Conservation (phyloP, 2,113 vertebrate species). For the Caloenas nicobarica region DNA sequence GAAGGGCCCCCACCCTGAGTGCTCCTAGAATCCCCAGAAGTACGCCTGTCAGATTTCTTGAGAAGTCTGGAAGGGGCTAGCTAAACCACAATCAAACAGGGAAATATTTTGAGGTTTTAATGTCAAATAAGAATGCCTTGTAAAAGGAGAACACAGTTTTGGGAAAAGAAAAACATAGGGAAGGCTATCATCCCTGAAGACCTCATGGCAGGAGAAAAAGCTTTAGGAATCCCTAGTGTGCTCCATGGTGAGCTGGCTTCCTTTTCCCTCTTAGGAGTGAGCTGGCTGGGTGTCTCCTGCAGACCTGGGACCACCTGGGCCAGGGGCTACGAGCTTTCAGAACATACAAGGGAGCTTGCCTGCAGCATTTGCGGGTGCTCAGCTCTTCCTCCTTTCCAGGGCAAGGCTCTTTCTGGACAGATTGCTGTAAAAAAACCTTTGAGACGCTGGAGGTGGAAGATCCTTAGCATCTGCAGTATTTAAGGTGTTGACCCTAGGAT, state of each 20-base stretch:
- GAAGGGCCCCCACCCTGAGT: not conserved
- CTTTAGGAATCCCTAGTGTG: not conserved
- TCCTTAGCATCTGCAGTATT: not conserved
- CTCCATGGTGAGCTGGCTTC: not conserved
- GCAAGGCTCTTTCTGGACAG: not conserved
- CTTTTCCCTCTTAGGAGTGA: not conserved
- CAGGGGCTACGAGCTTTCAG: not conserved
- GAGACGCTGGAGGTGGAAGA: not conserved
- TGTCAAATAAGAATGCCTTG: not conserved
- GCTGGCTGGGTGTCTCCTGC: not conserved
- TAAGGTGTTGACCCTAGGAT: not conserved
- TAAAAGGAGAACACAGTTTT: not conserved
- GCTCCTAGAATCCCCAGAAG: not conserved
- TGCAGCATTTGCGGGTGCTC: not conserved
- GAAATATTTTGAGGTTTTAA: not conserved
- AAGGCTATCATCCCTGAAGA: not conserved
- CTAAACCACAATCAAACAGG: not conserved
- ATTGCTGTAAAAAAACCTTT: not conserved
- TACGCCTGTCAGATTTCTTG: not conserved
- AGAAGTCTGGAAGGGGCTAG: not conserved
- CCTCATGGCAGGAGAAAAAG: not conserved
- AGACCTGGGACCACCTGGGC: not conserved
- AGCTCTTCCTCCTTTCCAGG: not conserved
- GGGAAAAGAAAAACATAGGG: not conserved
- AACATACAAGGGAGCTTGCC: not conserved